Evolutionary conservation across 2,113 vertebrate genomes (phyloP).

Genomic region (Saccopteryx bilineata): DNA sequence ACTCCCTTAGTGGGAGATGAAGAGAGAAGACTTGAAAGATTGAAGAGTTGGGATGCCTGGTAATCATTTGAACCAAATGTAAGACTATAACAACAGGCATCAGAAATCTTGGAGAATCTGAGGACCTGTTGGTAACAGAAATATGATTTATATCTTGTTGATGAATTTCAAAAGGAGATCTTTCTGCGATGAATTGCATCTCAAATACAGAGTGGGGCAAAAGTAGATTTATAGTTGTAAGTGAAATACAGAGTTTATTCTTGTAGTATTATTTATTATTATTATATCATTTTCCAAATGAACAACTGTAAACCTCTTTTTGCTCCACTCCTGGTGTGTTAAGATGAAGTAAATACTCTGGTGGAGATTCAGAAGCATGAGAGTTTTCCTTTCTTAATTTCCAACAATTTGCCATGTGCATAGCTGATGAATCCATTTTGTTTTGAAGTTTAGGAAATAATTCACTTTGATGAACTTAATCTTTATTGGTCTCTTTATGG

Average conservation of each 20-base stretch:
- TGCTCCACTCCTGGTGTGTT: neutral
- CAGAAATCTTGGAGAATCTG: conserved; percentile 32
- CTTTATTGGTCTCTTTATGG: neutral
- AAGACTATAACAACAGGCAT: neutral
- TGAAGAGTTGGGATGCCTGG: neutral
- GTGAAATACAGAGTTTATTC: neutral
- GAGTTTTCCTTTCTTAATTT: conserved; percentile 32
- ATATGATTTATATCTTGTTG: conserved; percentile 54
- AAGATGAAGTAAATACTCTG: conserved; percentile 10
- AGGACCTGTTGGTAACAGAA: neutral
- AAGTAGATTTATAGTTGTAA: neutral
- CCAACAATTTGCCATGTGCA: neutral
- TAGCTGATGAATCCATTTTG: conserved; percentile 4
- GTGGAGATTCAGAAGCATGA: conserved; percentile 7
- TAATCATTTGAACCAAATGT: neutral
- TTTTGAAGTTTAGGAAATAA: conserved; percentile 61
- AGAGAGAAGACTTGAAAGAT: neutral
- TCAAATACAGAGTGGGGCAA: neutral
- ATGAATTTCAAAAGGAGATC: neutral
- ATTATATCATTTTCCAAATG: neutral
- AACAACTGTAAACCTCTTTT: neutral
- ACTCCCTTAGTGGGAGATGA: neutral
- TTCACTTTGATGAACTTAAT: conserved; percentile 38
- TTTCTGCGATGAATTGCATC: conserved; percentile 28
- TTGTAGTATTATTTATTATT: neutral